A percentile compares a stretch with the other conserved stretches of the same genome.
Conservation (phyloP, 2,888 invertebrate genomes). For the Deilephila elpenor region DNA sequence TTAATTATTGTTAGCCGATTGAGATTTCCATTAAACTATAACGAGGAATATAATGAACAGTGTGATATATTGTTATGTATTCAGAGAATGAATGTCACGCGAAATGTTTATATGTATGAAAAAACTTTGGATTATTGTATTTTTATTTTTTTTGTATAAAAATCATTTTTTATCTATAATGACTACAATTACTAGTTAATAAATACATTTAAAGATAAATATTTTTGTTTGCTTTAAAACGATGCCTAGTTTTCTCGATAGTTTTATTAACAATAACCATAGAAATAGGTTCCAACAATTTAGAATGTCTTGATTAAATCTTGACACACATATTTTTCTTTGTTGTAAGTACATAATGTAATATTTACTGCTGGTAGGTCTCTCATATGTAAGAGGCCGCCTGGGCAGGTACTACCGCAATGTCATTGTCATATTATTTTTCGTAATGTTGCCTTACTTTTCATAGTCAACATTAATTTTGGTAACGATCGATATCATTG, state of each 20-base stretch:
- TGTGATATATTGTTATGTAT: constrained; percentile 12
- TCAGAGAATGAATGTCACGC: not conserved
- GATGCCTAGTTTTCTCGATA: not conserved
- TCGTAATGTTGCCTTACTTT: too few species aligned
- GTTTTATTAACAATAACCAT: not conserved
- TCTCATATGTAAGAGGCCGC: too few species aligned
- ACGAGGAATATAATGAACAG: not conserved
- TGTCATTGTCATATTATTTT: too few species aligned
- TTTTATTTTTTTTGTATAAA: constrained; percentile 27
- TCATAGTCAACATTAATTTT: too few species aligned
- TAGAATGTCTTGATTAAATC: not conserved
- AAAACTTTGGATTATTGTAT: constrained; percentile 1
- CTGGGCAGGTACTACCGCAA: too few species aligned
- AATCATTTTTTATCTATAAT: constrained; percentile 25
- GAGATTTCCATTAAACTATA: not conserved
- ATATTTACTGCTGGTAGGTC: too few species aligned
- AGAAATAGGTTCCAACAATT: too few species aligned
- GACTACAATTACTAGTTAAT: constrained; percentile 16
- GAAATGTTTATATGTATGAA: not conserved
- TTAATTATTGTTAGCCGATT: not conserved
- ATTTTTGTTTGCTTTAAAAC: not conserved
- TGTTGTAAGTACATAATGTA: too few species aligned
- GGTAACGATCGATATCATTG: too few species aligned
- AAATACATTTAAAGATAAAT: constrained; percentile 14
- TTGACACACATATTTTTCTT: not conserved